A percentile compares a stretch with the other conserved stretches of the same genome.
These are phyloP conservation scores for Cistogaster globosa DNA, from an alignment of 2,888 invertebrate genomes.

Conservation along the genomic window DNA sequence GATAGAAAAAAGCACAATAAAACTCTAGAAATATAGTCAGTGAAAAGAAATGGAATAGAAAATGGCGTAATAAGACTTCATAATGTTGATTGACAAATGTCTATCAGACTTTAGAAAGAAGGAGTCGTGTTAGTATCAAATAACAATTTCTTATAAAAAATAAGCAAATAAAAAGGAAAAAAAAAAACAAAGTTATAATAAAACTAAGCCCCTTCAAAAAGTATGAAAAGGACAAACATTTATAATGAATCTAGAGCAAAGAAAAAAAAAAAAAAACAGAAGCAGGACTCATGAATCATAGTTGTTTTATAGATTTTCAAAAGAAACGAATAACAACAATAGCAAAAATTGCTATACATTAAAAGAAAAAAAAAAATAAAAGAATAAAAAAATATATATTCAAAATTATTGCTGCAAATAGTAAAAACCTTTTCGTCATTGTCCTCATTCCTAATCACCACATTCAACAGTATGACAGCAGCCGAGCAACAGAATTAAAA, in stretches of 20 bases:
- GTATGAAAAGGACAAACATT: constrained; percentile 32
- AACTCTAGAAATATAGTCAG: neutral
- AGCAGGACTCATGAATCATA: neutral
- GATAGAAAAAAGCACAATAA: neutral
- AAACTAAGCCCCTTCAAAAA: constrained; percentile 20
- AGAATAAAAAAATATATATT: constrained; percentile 48
- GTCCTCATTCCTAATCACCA: constrained; percentile 1
- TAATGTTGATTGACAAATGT: constrained; percentile 78
- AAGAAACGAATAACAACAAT: constrained; percentile 14
- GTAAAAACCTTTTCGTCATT: constrained; percentile 44
- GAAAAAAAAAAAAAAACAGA: neutral
- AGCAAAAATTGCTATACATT: constrained; percentile 25
- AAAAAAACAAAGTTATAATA: constrained; percentile 8
- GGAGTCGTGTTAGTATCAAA: constrained; percentile 27
- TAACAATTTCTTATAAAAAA: neutral
- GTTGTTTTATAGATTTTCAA: constrained; percentile 10
- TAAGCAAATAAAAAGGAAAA: neutral
- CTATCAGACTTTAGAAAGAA: constrained; percentile 72
- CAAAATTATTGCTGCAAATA: constrained; percentile 61
- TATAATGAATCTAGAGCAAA: constrained; percentile 9
- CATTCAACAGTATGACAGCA: constrained; percentile 47
- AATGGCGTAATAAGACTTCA: constrained; percentile 69
- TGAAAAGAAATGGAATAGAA: constrained; percentile 32
- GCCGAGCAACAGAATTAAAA: constrained; percentile 20
- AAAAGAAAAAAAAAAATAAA: neutral